These are phyloP conservation scores for Blomia tropicalis DNA, from an alignment of 2,888 invertebrate genomes.

Conservation along the genomic window DNA sequence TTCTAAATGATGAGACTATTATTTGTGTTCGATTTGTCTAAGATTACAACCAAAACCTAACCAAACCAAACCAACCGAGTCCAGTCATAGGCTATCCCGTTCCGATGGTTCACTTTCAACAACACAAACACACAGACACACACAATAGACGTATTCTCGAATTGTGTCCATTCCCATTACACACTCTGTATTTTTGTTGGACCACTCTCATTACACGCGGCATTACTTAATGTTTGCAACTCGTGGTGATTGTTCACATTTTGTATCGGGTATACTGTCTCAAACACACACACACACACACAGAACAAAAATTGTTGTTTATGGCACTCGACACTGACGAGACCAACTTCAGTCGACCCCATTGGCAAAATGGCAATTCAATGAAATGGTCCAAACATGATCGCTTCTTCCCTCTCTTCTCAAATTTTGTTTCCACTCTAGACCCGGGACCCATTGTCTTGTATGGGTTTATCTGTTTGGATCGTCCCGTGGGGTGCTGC, in stretches of 20 bases:
- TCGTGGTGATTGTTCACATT: too few relatives aligned
- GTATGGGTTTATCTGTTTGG: too few relatives aligned
- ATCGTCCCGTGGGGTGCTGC: too few relatives aligned
- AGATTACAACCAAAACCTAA: not conserved
- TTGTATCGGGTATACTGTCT: too few relatives aligned
- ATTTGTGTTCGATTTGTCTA: constrained; percentile 5
- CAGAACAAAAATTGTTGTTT: too few relatives aligned
- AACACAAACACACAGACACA: not conserved
- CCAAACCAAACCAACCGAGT: too few relatives aligned
- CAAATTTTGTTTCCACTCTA: too few relatives aligned
- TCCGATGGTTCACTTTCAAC: too few relatives aligned
- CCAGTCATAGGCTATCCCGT: too few relatives aligned
- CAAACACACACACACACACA: too few relatives aligned
- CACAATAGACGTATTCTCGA: not conserved
- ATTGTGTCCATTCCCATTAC: not conserved
- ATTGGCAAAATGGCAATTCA: not conserved
- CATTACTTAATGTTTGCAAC: not conserved
- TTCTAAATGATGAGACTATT: not conserved
- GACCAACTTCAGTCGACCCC: not conserved
- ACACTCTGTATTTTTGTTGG: too few relatives aligned
- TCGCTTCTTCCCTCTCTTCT: not conserved
- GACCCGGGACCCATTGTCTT: too few relatives aligned
- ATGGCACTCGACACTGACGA: not conserved
- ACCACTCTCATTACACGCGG: not conserved
- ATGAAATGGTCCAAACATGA: not conserved